Percentiles rank a stretch among this genome's conserved stretches.
Evolutionary conservation across 1,140 invertebrate species (phyloP).

Genomic region (Drosophila pseudoobscura): DNA sequence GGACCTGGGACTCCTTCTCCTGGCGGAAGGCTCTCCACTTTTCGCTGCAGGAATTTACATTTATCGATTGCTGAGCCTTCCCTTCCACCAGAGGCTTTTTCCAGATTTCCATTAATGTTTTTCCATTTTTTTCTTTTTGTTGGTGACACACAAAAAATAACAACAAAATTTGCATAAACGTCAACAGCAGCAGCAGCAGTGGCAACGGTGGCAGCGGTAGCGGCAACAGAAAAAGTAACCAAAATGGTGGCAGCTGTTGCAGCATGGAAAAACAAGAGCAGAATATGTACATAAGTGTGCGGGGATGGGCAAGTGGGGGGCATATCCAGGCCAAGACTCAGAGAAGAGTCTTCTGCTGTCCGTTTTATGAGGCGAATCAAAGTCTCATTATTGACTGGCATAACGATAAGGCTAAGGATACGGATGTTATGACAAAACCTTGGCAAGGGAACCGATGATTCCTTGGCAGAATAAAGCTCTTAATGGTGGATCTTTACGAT

Average conservation of each 20-base stretch:
- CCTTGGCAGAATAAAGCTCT: too few relatives aligned
- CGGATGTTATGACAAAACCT: too few relatives aligned
- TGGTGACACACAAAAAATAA: constrained; percentile 68
- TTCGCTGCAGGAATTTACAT: constrained; percentile 49
- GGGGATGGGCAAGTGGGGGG: not conserved
- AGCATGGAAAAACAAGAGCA: constrained; percentile 51
- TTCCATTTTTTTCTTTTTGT: constrained; percentile 25
- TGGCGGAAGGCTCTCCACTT: constrained; percentile 14
- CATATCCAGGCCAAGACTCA: not conserved
- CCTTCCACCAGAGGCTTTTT: constrained; percentile 15
- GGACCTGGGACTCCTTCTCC: not conserved
- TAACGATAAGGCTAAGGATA: too few relatives aligned
- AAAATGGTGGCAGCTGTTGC: not conserved
- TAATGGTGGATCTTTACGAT: too few relatives aligned
- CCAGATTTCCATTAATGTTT: constrained; percentile 41
- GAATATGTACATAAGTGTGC: constrained; percentile 40
- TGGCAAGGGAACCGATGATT: too few relatives aligned
- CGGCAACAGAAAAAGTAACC: constrained; percentile 4
- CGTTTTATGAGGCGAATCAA: constrained; percentile 14
- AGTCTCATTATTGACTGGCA: not conserved
- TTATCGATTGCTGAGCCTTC: constrained; percentile 58
- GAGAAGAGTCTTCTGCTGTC: not conserved
- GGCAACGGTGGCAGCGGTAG: constrained; percentile 26
- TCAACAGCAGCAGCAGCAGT: constrained; percentile 31
- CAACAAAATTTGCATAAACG: constrained; percentile 75